These are phyloP conservation scores for Rhynchophorus ferrugineus DNA, from an alignment of 1,140 invertebrate species.

Conservation along the genomic window DNA sequence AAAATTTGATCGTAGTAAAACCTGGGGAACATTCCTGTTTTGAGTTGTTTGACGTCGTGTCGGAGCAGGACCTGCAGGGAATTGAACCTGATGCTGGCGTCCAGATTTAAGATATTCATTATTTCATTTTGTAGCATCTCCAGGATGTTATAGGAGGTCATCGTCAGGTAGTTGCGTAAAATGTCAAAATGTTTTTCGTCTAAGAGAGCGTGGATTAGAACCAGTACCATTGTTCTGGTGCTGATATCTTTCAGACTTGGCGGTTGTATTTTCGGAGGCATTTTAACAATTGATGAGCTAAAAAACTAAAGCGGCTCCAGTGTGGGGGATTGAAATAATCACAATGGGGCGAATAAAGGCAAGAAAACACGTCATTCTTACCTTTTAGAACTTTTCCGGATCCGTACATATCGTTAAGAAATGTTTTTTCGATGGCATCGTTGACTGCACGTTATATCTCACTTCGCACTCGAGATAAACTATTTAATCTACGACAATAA, in stretches of 20 bases:
- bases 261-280: conserved; percentile 36
- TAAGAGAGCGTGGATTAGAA: conserved; percentile 31
- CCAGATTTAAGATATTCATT: conserved; percentile 42
- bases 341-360: not conserved
- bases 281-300: conserved; percentile 17
- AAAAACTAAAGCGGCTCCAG: no score
- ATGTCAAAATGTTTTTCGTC: conserved; percentile 33
- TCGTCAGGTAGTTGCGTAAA: conserved; percentile 28
- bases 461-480: not conserved
- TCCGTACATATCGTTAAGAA: not conserved
- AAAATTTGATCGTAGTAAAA: conserved; percentile 58
- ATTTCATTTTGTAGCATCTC: conserved; percentile 51
- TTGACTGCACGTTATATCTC: not conserved
- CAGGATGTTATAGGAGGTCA: conserved; percentile 46
- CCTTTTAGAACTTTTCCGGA: not conserved
- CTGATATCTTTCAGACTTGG: conserved; percentile 26
- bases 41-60: conserved; percentile 52
- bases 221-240: conserved; percentile 29
- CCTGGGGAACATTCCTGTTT: conserved; percentile 57
- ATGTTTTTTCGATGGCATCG: not conserved
- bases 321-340: no score
- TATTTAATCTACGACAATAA: not conserved
- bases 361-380: not conserved
- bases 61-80: conserved; percentile 53
- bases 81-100: conserved; percentile 54